Percentiles rank a stretch among this genome's conserved stretches.
Conservation (phyloP, 1,140 invertebrate species). For the Bactericera cockerelli region DNA sequence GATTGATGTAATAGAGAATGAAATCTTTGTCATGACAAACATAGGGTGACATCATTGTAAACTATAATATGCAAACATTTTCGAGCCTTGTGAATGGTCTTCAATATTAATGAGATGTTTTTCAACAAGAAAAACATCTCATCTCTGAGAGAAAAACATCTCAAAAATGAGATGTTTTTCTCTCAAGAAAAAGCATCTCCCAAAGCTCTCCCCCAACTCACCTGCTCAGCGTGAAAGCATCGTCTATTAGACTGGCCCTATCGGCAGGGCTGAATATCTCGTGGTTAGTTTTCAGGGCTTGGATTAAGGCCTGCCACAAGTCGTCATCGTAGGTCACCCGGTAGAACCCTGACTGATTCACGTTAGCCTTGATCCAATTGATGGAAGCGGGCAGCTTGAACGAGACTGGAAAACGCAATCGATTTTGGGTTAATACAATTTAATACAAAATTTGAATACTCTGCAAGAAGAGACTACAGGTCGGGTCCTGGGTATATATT, state of each 20-base stretch:
- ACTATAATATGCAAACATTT: no score
- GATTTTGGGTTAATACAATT: background rate
- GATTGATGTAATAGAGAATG: no score
- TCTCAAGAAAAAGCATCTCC: background rate
- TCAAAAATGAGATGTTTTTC: no score
- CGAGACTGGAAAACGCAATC: constrained; percentile 34
- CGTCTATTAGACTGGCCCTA: constrained; percentile 56
- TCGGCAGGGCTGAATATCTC: constrained; percentile 50
- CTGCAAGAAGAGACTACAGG: no score
- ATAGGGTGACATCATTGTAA: no score
- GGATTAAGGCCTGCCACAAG: constrained; percentile 57
- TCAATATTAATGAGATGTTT: no score
- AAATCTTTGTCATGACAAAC: no score
- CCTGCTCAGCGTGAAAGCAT: constrained; percentile 57
- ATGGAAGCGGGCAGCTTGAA: constrained; percentile 44
- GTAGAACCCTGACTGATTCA: constrained; percentile 75
- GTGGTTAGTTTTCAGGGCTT: constrained; percentile 48
- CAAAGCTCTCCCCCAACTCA: constrained; percentile 27
- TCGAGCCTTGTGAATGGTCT: no score
- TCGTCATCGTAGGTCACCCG: constrained; percentile 66
- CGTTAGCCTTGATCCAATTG: constrained; percentile 71
- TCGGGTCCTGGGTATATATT: no score
- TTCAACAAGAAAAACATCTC: background rate
- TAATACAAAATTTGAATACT: no score
- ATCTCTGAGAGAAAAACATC: no score